Evolutionary conservation across 2,797 vertebrate species (phyloP).

Genomic region (Pempheris klunzingeri): DNA sequence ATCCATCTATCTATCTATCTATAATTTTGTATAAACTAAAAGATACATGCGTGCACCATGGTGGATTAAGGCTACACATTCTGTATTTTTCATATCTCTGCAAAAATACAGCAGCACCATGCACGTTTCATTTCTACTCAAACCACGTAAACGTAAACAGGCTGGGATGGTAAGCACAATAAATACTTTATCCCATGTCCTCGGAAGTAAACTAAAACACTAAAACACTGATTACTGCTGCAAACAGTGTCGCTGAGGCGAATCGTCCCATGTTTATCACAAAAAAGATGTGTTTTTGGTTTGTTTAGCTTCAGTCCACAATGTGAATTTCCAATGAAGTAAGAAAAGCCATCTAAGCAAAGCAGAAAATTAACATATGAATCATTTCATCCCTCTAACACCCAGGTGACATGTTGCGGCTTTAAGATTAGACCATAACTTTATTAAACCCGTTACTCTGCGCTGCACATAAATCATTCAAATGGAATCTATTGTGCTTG

Average conservation of each 20-base stretch:
- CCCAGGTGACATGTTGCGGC: conserved; percentile 27
- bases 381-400: conserved; percentile 40
- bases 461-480: conserved; percentile 66
- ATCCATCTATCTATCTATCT: neutral
- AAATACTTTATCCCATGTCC: conserved; percentile 33
- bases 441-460: conserved; percentile 50
- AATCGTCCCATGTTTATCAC: conserved; percentile 18
- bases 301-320: conserved; percentile 19
- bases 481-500: conserved; percentile 53
- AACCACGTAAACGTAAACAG: conserved; percentile 5
- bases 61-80: neutral
- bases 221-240: conserved; percentile 44
- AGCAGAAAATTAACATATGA: conserved; percentile 49
- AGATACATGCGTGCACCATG: neutral
- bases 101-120: conserved; percentile 4
- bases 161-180: conserved; percentile 1
- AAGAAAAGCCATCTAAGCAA: conserved; percentile 10
- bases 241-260: conserved; percentile 12
- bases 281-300: neutral
- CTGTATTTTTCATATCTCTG: conserved; percentile 12
- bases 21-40: neutral
- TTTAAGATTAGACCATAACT: conserved; percentile 46
- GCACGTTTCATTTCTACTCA: conserved; percentile 13
- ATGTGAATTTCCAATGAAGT: conserved; percentile 31
- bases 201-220: conserved; percentile 36